These are phyloP conservation scores for Timandra comae DNA, from an alignment of 2,888 invertebrate species.

Conservation along the genomic window DNA sequence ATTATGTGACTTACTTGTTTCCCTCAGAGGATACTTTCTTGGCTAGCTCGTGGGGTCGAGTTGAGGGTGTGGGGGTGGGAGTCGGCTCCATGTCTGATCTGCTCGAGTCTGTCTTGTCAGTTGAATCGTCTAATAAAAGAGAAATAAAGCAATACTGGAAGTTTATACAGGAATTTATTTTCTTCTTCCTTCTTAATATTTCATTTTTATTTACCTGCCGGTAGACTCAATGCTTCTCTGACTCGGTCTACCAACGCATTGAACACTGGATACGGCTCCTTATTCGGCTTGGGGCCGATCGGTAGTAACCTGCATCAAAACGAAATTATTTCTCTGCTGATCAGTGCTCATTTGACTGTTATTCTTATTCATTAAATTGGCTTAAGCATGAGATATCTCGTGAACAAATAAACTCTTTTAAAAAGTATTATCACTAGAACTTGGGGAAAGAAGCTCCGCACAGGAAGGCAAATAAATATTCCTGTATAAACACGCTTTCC, in stretches of 20 bases:
- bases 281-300: slow-evolving; percentile 81
- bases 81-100: slow-evolving; percentile 46
- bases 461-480: no score
- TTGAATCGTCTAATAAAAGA: slow-evolving; percentile 61
- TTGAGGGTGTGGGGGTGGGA: slow-evolving; percentile 24
- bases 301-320: slow-evolving; percentile 83
- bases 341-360: no score
- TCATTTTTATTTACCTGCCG: slow-evolving; percentile 62
- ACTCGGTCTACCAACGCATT: slow-evolving; percentile 84
- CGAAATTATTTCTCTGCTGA: no score
- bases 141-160: no score
- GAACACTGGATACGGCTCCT: slow-evolving; percentile 77
- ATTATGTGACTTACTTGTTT: slow-evolving; percentile 33
- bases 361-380: no score
- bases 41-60: slow-evolving; percentile 47
- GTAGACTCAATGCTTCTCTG: slow-evolving; percentile 82
- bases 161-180: no score
- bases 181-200: no score
- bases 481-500: no score
- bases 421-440: no score
- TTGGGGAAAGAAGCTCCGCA: no score
- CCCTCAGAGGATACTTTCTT: slow-evolving; percentile 44
- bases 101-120: slow-evolving; percentile 60
- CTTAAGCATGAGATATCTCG: no score
- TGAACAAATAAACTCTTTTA: no score